Percentiles rank a stretch among this genome's conserved stretches.
These are phyloP conservation scores for Caenorhabditis macrosperma DNA, from an alignment of 2,888 invertebrate genomes.

Conservation along the genomic window DNA sequence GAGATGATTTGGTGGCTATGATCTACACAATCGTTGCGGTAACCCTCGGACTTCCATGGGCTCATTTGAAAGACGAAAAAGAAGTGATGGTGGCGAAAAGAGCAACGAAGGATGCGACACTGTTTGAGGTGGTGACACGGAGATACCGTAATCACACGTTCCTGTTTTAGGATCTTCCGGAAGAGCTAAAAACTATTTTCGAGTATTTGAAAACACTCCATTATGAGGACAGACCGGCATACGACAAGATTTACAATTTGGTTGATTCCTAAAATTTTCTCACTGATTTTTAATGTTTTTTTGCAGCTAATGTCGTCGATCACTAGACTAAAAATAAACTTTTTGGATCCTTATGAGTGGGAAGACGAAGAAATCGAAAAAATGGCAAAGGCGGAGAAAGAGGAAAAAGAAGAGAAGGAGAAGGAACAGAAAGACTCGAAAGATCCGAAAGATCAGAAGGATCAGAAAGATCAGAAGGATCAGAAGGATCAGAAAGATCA, in stretches of 20 bases:
- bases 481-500: conserved; percentile 6
- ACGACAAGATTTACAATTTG: conserved; percentile 52
- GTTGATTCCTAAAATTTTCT: background rate
- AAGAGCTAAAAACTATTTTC: conserved; percentile 46
- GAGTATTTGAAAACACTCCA: conserved; percentile 48
- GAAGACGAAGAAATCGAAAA: conserved; percentile 59
- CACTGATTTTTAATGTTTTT: background rate
- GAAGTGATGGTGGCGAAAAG: conserved; percentile 57
- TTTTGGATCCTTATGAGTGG: conserved; percentile 61
- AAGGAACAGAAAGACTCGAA: conserved; percentile 7
- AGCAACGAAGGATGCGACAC: conserved; percentile 32
- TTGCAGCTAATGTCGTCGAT: conserved; percentile 56
- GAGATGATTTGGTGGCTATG: conserved; percentile 55
- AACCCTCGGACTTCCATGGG: conserved; percentile 54
- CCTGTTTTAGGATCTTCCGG: conserved; percentile 36
- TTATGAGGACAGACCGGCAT: conserved; percentile 46
- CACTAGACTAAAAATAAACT: conserved; percentile 50
- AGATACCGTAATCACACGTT: background rate
- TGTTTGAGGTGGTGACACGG: conserved; percentile 37
- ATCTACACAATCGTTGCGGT: conserved; percentile 51
- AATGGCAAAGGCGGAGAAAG: conserved; percentile 36
- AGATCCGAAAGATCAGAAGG: conserved; percentile 1
- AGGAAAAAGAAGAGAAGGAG: conserved; percentile 24
- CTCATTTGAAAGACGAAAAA: conserved; percentile 46
- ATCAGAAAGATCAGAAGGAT: conserved; percentile 15